Percentiles rank a stretch among this genome's conserved stretches.
phyloP scores from a whole-genome alignment of 2,113 vertebrate genomes.

The Varanus komodoensis region DNA sequence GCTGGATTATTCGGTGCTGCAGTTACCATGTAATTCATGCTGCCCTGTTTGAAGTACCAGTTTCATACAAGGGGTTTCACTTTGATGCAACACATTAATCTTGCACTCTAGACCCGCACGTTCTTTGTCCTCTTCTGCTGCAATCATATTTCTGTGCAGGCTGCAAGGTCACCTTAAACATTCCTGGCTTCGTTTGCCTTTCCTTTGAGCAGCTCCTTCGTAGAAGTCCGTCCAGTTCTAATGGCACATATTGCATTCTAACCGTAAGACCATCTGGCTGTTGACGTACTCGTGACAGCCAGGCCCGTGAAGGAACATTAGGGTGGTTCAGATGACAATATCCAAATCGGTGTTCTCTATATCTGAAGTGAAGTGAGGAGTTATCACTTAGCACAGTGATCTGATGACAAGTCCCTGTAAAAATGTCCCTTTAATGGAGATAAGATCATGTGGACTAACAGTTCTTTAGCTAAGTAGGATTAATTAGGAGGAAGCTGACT shows the following conservation, averaged over 20 bases:
- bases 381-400: slow-evolving; percentile 68
- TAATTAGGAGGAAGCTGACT: slow-evolving; percentile 79
- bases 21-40: slow-evolving; percentile 9
- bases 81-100: background rate
- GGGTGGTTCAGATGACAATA: background rate
- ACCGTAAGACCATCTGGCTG: background rate
- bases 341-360: slow-evolving; percentile 15
- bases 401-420: slow-evolving; percentile 65
- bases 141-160: background rate
- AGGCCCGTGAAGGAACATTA: background rate
- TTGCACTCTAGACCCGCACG: background rate
- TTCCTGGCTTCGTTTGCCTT: slow-evolving; percentile 7
- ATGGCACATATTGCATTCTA: background rate
- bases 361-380: slow-evolving; percentile 50
- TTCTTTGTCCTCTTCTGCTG: background rate
- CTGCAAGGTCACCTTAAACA: background rate
- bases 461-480: slow-evolving; percentile 77
- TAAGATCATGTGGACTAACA: slow-evolving; percentile 76
- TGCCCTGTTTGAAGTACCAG: slow-evolving; percentile 8
- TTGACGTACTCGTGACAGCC: slow-evolving; percentile 28
- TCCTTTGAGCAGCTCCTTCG: background rate
- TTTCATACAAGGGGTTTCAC: background rate
- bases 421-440: slow-evolving; percentile 76
- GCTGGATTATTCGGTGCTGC: background rate
- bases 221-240: slow-evolving; percentile 9